Conservation (phyloP, 2,888 invertebrate species). For the Chelonus formosanus region DNA sequence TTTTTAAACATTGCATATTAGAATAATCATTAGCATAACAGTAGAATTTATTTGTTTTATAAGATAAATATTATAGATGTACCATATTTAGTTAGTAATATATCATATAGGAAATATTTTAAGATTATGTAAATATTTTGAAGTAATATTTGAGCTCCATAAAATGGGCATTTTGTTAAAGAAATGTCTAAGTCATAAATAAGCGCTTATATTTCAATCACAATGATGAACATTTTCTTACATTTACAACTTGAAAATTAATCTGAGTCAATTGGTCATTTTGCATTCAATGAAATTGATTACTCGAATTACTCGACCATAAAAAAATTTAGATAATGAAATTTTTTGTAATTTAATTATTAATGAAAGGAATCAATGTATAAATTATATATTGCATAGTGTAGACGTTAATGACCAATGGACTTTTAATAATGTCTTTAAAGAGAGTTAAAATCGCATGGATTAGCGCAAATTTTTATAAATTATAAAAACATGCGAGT, state of each 20-base stretch:
- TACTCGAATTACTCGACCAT: neutral
- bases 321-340: neutral
- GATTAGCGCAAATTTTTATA: too few relatives aligned
- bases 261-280: slow-evolving; percentile 11
- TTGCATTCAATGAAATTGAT: neutral
- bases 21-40: slow-evolving; percentile 53
- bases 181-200: too few relatives aligned
- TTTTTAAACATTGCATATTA: slow-evolving; percentile 54
- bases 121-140: slow-evolving; percentile 19
- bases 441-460: too few relatives aligned
- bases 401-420: too few relatives aligned
- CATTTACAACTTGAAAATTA: slow-evolving; percentile 25
- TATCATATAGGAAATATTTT: slow-evolving; percentile 38
- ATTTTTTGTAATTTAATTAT: neutral
- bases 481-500: too few relatives aligned
- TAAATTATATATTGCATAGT: too few relatives aligned
- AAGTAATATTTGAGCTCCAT: too few relatives aligned
- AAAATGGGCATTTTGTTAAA: too few relatives aligned
- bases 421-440: too few relatives aligned
- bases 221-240: slow-evolving; percentile 31
- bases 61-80: slow-evolving; percentile 27
- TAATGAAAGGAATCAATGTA: neutral
- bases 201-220: slow-evolving; percentile 11
- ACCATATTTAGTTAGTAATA: slow-evolving; percentile 10
- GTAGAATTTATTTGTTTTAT: slow-evolving; percentile 43